Base-by-base conservation (phyloP, 2,113 vertebrate genomes). In the Coturnix japonica region DNA sequence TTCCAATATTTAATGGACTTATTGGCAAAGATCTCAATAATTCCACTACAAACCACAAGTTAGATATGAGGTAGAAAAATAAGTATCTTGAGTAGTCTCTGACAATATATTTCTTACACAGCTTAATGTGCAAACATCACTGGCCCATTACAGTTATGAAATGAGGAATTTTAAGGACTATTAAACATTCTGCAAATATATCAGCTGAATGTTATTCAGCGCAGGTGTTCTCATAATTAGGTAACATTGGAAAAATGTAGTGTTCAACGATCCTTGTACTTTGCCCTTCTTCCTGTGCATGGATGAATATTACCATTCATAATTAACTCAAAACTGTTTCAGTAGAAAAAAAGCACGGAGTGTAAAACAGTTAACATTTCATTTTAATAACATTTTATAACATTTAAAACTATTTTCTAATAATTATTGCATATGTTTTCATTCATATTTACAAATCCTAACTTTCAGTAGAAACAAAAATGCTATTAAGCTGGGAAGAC, bases 171-270 rank as follows among this genome's bases (percentile, higher is more conserved):
- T 96, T 96, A 97, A 97, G 97, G 96, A 91, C 97, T 97, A 92
- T 98, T 98, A 97, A 97, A 96, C 97, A 93, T 90, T 95, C 89
- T 95, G 84, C 95, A 97, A 97, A 95, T 96, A 96, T 90, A 97
- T 97, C 96, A 97, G 95, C 90, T 95, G 39, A 97, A 97, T 96
- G 95, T 86, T 95, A 83, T 85, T 90, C 43, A 77, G 94, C 74
- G 90, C 97, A 98, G 97, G 97, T 97, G 97, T 97, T 97, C 91
- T 90, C 93, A 60, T 97, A 97, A 97, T 97, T 96, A 95, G 77
- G 80, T 85, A 90, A 90, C 77, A 63, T 4, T 96, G 89, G 94
- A 93, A 97, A 97, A 97, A 94, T 85, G 72, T 85, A 87, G 64
- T 97, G 97, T 90, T 97, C 96, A 97, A 93, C 94, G 96, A 92